Percentiles rank a stretch among this genome's conserved stretches.
These are phyloP conservation scores for Lepus townsendii DNA, from an alignment of 2,797 vertebrate species.

Conservation along the genomic window DNA sequence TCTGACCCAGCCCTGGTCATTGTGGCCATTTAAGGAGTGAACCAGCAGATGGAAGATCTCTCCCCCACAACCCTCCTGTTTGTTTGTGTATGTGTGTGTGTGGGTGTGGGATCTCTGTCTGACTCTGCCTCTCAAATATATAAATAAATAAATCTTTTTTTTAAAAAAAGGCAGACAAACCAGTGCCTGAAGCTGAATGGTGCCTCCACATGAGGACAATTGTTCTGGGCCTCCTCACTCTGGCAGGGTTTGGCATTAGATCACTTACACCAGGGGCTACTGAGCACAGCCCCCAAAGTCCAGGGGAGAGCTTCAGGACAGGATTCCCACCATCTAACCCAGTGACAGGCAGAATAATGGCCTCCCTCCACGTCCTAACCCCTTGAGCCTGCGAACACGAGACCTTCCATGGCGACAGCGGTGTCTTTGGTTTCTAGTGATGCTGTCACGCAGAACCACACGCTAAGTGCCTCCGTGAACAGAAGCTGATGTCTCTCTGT, in stretches of 20 bases:
- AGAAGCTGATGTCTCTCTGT: background rate
- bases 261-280: too few species aligned
- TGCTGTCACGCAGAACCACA: background rate
- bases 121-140: too few species aligned
- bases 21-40: too few species aligned
- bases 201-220: background rate
- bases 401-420: background rate
- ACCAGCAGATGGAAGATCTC: too few species aligned
- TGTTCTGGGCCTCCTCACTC: background rate
- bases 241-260: background rate
- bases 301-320: background rate
- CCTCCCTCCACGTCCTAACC: background rate
- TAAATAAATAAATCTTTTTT: too few species aligned
- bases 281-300: background rate
- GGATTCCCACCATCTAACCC: background rate
- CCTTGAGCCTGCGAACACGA: background rate
- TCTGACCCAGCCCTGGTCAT: too few species aligned
- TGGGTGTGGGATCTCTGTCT: too few species aligned
- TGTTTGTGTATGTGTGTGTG: too few species aligned
- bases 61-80: too few species aligned
- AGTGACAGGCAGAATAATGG: background rate
- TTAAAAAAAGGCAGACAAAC: too few species aligned
- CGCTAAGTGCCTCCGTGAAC: background rate
- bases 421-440: background rate
- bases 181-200: background rate